Evolutionary conservation across 2,888 invertebrate genomes (phyloP), one percentile per base, ranked within the genome.

Genomic region (Heliconius aoede): DNA sequence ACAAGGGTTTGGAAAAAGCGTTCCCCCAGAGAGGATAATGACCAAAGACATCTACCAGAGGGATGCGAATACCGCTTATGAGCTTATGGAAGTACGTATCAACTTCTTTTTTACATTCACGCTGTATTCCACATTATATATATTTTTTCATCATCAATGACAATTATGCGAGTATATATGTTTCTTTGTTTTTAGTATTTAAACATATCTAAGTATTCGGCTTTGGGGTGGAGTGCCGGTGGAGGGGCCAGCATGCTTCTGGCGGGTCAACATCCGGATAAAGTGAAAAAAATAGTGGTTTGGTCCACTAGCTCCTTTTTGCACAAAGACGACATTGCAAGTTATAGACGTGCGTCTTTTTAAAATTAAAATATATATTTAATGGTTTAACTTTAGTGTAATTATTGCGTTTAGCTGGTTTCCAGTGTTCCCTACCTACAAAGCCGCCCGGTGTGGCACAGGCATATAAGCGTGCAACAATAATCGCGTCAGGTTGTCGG

Each of bases 191-290:
- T 77, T 73, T 62, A 96, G 95, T 91, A 91, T 65, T 86, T 98
- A 11, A 95, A 96, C 1, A 93, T 96, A 60, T 85, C 95, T 0
- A 95, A 95, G 82, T 98, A 96, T 88, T 98, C 98, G 0, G 84
- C 98, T 18, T 85, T 98, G 74, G 98, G 98, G 1, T 98, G 98
- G 97, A 98, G 98, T 89, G 98, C 98, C 90, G 98, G 98, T 36
- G 98, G 97, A 3, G 96, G 96, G 61, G 96, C 97, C 0, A 96
- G 96, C 21, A 89, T 98, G 81, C 96, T 98, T 46, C 86, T 97
- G 21, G 96, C 98, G 5, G 96, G 96, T 1, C 95, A 95, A 76
- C 95, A 96, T 89, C 96, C 96, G 0, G 92, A 96, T 0, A 89
- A 89, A 11, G 94, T 98, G 0, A 92, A 95, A 11, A 97, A 97